phyloP scores from a whole-genome alignment of 2,797 vertebrate genomes.

The Sebastes diploproa region DNA sequence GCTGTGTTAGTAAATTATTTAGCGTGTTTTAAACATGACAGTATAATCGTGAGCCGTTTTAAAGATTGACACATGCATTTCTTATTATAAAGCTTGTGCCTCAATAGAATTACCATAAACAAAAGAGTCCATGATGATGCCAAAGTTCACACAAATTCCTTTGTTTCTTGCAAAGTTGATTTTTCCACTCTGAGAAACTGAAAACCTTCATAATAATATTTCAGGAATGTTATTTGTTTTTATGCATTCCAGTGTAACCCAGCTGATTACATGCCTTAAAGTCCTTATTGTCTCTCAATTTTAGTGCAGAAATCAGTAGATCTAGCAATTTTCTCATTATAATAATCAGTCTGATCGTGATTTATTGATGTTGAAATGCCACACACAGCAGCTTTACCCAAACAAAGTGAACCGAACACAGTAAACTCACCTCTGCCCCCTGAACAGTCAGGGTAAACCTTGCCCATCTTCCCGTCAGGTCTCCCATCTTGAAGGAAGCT shows the following conservation, averaged over 20 bases:
- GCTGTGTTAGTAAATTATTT: not conserved
- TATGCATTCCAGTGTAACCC: not conserved
- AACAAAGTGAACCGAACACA: not conserved
- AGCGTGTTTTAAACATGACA: not conserved
- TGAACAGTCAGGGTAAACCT: slow-evolving; percentile 88
- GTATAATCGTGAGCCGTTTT: too few relatives aligned
- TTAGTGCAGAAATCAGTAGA: not conserved
- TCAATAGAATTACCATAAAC: not conserved
- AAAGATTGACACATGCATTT: not conserved
- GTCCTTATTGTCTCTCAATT: not conserved
- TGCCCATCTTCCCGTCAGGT: slow-evolving; percentile 92
- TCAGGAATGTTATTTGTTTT: not conserved
- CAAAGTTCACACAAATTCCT: not conserved
- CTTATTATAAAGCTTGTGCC: not conserved
- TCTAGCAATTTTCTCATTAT: not conserved
- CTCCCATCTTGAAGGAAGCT: slow-evolving; percentile 89
- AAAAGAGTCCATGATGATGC: not conserved
- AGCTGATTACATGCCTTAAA: not conserved
- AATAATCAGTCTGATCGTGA: not conserved
- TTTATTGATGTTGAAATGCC: not conserved
- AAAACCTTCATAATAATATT: not conserved
- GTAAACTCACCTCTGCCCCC: slow-evolving; percentile 74
- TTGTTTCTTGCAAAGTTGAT: not conserved
- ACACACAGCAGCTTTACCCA: not conserved
- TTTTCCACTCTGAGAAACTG: not conserved